A percentile compares a stretch with the other conserved stretches of the same genome.
Evolutionary conservation across 2,113 vertebrate species (phyloP).

Genomic region (Potamarius usumacintae): DNA sequence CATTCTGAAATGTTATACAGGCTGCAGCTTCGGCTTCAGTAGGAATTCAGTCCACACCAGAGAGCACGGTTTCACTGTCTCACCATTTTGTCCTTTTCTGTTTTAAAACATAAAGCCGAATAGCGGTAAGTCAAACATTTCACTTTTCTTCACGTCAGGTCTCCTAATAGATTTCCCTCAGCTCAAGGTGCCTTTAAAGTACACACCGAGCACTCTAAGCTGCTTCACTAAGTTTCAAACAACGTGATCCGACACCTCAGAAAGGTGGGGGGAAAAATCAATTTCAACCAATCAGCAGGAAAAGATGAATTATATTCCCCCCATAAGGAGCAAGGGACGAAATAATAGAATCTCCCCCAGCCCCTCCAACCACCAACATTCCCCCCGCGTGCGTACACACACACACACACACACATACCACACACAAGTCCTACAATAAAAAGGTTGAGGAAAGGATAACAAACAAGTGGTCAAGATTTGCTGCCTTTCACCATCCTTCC

Average conservation of each 20-base stretch:
- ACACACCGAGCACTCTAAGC: neutral
- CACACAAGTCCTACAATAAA: constrained; percentile 66
- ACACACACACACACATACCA: neutral
- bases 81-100: neutral
- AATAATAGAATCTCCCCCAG: constrained; percentile 84
- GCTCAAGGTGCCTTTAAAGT: constrained; percentile 38
- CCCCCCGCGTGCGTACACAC: neutral
- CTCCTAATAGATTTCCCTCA: constrained; percentile 11
- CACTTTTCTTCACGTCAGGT: constrained; percentile 16
- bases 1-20: constrained; percentile 14
- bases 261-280: constrained; percentile 65
- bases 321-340: constrained; percentile 76
- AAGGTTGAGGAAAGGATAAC: constrained; percentile 78
- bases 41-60: neutral
- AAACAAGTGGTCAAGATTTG: constrained; percentile 90
- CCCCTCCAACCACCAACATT: neutral
- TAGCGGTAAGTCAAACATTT: constrained; percentile 37
- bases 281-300: constrained; percentile 75
- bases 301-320: constrained; percentile 90
- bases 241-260: constrained; percentile 54
- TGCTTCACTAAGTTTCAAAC: constrained; percentile 20
- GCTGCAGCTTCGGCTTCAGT: neutral
- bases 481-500: constrained; percentile 97
- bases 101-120: constrained; percentile 12
- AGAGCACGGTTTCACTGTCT: neutral